Evolutionary conservation across 30 jellyfish, hydroid and myxozoan species (phyloP).

Genomic region (Aurelia aurita complex sp. Pacific): DNA sequence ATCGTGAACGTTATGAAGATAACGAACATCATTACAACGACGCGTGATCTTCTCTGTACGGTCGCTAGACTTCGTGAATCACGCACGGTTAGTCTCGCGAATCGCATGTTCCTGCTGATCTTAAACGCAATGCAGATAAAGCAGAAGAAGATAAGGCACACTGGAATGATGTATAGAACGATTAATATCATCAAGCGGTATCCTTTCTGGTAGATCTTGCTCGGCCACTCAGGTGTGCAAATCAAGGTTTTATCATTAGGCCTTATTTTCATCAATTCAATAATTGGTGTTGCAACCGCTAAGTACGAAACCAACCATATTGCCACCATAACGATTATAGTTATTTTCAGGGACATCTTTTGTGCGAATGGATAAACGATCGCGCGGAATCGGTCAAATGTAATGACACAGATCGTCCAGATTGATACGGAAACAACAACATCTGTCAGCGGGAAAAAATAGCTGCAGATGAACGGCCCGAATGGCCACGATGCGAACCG

Average conservation of each 20-base stretch:
- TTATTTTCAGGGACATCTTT: conserved; percentile 50
- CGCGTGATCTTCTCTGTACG: conserved; percentile 67
- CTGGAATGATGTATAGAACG: conserved; percentile 69
- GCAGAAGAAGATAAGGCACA: conserved; percentile 67
- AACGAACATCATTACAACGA: conserved; percentile 79
- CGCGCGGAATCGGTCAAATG: conserved; percentile 93
- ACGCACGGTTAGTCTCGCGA: conserved; percentile 65
- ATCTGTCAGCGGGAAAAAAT: conserved; percentile 76
- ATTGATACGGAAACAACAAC: conserved; percentile 86
- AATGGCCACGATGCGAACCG: conserved; percentile 90
- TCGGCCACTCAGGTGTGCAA: conserved; percentile 71
- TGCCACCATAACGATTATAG: conserved; percentile 29
- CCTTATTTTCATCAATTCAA: conserved; percentile 21
- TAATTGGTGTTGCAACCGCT: conserved; percentile 83
- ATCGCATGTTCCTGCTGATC: conserved; percentile 60
- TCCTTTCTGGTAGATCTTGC: background rate
- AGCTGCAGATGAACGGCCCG: conserved; percentile 85
- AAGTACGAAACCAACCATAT: conserved; percentile 83
- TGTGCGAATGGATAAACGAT: conserved; percentile 85
- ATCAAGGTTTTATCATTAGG: conserved; percentile 37
- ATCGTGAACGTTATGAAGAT: conserved; percentile 86
- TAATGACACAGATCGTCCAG: conserved; percentile 75
- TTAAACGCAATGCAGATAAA: conserved; percentile 53
- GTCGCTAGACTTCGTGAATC: conserved; percentile 55
- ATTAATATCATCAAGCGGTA: conserved; percentile 57